These are phyloP conservation scores for Gila orcuttii DNA, from an alignment of 2,113 vertebrate genomes.

Conservation along the genomic window DNA sequence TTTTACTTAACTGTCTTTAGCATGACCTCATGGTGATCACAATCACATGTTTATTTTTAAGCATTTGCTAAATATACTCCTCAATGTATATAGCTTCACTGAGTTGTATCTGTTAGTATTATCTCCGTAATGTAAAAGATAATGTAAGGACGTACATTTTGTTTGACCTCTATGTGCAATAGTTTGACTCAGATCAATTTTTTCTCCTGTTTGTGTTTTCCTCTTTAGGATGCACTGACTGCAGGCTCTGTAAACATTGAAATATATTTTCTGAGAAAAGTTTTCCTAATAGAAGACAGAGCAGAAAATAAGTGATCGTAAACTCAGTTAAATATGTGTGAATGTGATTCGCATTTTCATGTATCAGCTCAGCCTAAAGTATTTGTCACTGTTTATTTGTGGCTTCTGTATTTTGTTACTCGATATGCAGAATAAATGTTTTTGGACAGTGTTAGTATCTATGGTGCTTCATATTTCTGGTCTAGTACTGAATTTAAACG, in stretches of 20 bases:
- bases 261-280: conserved; percentile 41
- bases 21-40: conserved; percentile 15
- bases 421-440: conserved; percentile 52
- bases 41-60: conserved; percentile 31
- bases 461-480: background rate
- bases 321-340: background rate
- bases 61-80: conserved; percentile 18
- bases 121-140: conserved; percentile 37
- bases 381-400: conserved; percentile 46
- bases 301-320: background rate
- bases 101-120: conserved; percentile 23
- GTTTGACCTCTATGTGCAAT: conserved; percentile 44
- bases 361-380: conserved; percentile 38
- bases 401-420: conserved; percentile 53
- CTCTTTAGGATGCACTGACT: background rate
- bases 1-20: conserved; percentile 28
- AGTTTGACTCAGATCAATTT: conserved; percentile 39
- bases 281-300: conserved; percentile 6
- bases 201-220: conserved; percentile 8
- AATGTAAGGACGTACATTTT: conserved; percentile 16
- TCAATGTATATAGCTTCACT: conserved; percentile 16
- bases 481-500: background rate
- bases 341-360: background rate
- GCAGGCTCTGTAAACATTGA: conserved; percentile 8
- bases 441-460: background rate